phyloP scores from a whole-genome alignment of 2,888 invertebrate species.

The Chaetogeoica ovagalla region DNA sequence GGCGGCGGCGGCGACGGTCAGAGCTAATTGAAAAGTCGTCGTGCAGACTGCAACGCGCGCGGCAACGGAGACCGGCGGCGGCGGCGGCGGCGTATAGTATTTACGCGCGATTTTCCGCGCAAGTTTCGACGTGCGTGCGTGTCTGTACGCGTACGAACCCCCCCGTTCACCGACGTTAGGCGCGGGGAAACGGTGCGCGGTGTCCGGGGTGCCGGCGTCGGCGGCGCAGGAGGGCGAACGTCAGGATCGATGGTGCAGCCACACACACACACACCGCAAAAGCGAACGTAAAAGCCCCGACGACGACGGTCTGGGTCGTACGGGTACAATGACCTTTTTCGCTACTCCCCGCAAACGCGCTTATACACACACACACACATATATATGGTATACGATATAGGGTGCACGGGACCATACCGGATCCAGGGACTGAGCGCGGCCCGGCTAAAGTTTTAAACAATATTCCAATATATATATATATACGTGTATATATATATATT shows the following conservation, averaged over 20 bases:
- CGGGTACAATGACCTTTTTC: conserved; percentile 47
- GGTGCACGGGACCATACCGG: conserved; percentile 28
- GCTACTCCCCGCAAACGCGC: not conserved
- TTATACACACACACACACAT: too few relatives aligned
- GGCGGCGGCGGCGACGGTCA: conserved; percentile 1
- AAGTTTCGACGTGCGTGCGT: not conserved
- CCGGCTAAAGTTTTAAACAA: conserved; percentile 47
- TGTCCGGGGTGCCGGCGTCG: not conserved
- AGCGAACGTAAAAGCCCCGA: not conserved
- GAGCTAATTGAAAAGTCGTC: conserved; percentile 51
- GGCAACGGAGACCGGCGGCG: not conserved
- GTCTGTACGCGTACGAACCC: too few relatives aligned
- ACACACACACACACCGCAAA: conserved; percentile 3
- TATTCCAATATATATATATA: not conserved
- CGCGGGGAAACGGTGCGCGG: not conserved
- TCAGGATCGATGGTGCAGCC: conserved; percentile 48
- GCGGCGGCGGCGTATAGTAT: not conserved
- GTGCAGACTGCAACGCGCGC: conserved; percentile 50
- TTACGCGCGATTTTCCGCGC: too few relatives aligned
- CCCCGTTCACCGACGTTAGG: too few relatives aligned
- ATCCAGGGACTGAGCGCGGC: conserved; percentile 48
- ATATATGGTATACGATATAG: not conserved
- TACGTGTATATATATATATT: conserved; percentile 21
- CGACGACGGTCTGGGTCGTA: conserved; percentile 44
- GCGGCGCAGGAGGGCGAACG: conserved; percentile 11